A percentile compares a stretch with the other conserved stretches of the same genome.
phyloP scores from a whole-genome alignment of 2,113 vertebrate species.

The Alethe castanea region DNA sequence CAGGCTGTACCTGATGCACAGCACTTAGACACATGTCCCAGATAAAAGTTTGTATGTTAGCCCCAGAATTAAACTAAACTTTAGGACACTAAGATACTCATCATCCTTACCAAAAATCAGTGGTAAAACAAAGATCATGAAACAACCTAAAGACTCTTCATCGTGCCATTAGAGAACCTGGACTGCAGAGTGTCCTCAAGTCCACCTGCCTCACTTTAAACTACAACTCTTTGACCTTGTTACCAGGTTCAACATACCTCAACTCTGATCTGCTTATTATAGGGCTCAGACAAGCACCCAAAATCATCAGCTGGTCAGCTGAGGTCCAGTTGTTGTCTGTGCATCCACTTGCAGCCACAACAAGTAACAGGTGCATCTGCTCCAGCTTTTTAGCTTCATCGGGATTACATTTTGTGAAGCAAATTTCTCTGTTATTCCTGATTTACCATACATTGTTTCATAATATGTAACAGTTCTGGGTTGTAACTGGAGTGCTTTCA shows the following conservation, averaged over 20 bases:
- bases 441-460: not conserved
- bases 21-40: not conserved
- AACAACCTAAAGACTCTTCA: not conserved
- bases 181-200: not conserved
- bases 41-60: not conserved
- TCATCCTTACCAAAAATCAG: not conserved
- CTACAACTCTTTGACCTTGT: not conserved
- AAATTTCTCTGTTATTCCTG: not conserved
- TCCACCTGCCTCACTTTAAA: not conserved
- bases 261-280: not conserved
- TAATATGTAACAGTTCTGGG: not conserved
- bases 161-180: not conserved
- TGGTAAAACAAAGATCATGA: not conserved
- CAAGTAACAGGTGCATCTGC: not conserved
- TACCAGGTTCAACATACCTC: not conserved
- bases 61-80: not conserved
- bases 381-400: not conserved
- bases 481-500: not conserved
- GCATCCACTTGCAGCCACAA: not conserved
- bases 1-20: not conserved
- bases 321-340: conserved; percentile 19
- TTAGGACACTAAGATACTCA: not conserved
- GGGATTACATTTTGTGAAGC: not conserved
- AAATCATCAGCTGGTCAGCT: not conserved
- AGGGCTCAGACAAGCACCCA: not conserved